These are phyloP conservation scores for Parapristionchus giblindavisi DNA, from an alignment of 2,888 invertebrate genomes.

Conservation along the genomic window DNA sequence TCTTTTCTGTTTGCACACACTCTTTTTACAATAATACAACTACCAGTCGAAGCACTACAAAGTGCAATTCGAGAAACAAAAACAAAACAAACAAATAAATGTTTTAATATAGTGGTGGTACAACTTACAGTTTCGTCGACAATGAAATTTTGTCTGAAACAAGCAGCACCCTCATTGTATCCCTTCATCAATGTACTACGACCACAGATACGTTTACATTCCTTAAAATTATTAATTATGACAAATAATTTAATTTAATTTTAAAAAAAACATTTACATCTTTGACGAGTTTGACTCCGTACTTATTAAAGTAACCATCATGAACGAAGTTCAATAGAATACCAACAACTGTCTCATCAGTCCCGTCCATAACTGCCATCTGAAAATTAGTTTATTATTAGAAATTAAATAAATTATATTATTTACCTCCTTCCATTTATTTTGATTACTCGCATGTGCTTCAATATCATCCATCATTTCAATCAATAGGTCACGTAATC, in stretches of 20 bases:
- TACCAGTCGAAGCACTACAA: too few species aligned
- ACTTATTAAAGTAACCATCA: background rate
- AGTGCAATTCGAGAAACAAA: too few species aligned
- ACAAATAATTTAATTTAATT: background rate
- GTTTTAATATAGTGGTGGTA: too few species aligned
- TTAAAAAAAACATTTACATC: background rate
- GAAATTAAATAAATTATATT: background rate
- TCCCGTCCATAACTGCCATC: slow-evolving; percentile 7
- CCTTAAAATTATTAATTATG: background rate
- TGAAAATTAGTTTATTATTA: background rate
- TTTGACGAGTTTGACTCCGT: background rate
- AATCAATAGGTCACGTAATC: too few species aligned
- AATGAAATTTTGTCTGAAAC: background rate
- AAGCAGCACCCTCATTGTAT: background rate
- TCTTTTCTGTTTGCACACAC: too few species aligned
- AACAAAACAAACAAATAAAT: too few species aligned
- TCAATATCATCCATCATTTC: too few species aligned
- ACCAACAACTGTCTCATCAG: background rate
- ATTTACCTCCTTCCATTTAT: background rate
- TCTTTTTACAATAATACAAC: too few species aligned
- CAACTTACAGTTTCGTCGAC: background rate
- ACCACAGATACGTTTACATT: slow-evolving; percentile 11
- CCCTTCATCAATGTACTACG: slow-evolving; percentile 21
- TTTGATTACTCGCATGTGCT: too few species aligned
- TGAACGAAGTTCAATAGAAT: background rate